Percentiles rank a stretch among this genome's conserved stretches.
Evolutionary conservation across 2,113 vertebrate genomes (phyloP).

Genomic region (Strix aluco): DNA sequence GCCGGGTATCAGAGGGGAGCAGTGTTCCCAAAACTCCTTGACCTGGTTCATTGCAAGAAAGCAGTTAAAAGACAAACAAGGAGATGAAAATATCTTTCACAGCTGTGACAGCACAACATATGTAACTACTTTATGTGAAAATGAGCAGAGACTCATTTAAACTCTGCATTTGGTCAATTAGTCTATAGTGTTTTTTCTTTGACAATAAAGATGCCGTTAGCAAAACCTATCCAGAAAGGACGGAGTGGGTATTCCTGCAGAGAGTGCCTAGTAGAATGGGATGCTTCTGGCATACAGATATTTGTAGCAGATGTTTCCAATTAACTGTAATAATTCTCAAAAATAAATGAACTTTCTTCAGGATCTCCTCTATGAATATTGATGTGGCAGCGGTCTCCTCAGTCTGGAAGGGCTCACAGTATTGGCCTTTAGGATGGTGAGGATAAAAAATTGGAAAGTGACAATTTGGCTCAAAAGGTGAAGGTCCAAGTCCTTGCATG

Average conservation of each 20-base stretch:
- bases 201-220: slow-evolving; percentile 25
- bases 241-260: slow-evolving; percentile 29
- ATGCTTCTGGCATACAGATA: slow-evolving; percentile 46
- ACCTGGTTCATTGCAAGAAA: background rate
- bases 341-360: slow-evolving; percentile 37
- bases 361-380: background rate
- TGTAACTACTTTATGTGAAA: slow-evolving; percentile 44
- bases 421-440: rapidly evolving
- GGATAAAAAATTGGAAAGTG: background rate
- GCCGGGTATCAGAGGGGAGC: background rate
- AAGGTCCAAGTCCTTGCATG: background rate
- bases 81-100: slow-evolving; percentile 28
- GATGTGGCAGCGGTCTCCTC: background rate
- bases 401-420: background rate
- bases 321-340: slow-evolving; percentile 51
- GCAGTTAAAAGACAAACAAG: background rate
- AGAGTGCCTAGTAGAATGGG: background rate
- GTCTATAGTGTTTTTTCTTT: slow-evolving; percentile 23
- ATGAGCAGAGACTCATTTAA: slow-evolving; percentile 32
- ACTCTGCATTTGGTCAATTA: slow-evolving; percentile 1
- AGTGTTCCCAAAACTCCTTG: background rate
- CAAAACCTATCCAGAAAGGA: slow-evolving; percentile 19
- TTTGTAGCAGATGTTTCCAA: slow-evolving; percentile 53
- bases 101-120: slow-evolving; percentile 45
- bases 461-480: background rate